A percentile compares a stretch with the other conserved stretches of the same genome.
Conservation (phyloP, 2,888 invertebrate genomes). For the Ditylenchus weischeri region DNA sequence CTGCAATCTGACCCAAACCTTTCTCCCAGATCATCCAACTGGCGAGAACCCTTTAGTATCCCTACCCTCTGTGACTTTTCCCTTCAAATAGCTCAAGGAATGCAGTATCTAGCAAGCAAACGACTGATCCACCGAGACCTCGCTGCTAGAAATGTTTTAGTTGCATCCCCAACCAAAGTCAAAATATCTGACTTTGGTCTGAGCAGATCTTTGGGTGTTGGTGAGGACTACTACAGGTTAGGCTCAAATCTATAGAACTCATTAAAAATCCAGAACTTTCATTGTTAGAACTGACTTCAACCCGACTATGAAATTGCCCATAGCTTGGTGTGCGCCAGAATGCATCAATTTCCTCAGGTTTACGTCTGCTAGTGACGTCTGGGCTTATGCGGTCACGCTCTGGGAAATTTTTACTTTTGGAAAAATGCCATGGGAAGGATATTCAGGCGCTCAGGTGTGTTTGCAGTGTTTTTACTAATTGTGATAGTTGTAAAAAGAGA, state of each 20-base stretch:
- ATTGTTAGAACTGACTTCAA: constrained; percentile 77
- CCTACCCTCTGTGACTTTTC: constrained; percentile 89
- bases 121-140: constrained; percentile 94
- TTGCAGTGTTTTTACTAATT: neutral
- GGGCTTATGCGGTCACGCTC: constrained; percentile 95
- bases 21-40: constrained; percentile 74
- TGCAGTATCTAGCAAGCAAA: constrained; percentile 93
- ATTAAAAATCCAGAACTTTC: too few species aligned
- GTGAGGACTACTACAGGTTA: constrained; percentile 91
- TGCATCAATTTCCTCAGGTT: constrained; percentile 91
- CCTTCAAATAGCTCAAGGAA: constrained; percentile 70
- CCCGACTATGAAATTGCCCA: constrained; percentile 90
- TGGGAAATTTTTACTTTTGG: constrained; percentile 99
- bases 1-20: constrained; percentile 60
- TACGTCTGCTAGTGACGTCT: constrained; percentile 92
- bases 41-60: constrained; percentile 85
- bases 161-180: constrained; percentile 90
- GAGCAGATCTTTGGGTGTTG: constrained; percentile 88
- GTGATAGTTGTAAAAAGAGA: neutral
- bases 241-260: too few species aligned
- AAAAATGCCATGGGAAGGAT: constrained; percentile 93
- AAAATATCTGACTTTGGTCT: constrained; percentile 98
- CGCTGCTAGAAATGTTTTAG: constrained; percentile 93
- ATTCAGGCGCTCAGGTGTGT: constrained; percentile 76
- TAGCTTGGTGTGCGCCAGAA: constrained; percentile 98